Conservation (phyloP, 2,888 invertebrate species). For the Nomada flava region DNA sequence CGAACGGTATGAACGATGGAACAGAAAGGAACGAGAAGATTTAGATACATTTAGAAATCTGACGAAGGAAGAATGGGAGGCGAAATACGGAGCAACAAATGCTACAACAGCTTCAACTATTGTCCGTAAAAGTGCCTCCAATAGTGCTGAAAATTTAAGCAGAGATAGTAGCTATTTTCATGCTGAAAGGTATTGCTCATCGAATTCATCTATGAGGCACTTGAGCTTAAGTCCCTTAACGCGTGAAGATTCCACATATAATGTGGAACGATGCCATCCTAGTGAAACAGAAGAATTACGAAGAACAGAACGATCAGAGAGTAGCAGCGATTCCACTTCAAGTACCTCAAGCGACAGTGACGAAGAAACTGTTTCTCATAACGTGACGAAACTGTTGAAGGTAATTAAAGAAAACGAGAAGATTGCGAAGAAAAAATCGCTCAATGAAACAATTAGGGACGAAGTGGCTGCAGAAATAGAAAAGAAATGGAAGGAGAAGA, state of each 20-base stretch:
- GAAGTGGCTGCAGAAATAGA: slow-evolving; percentile 81
- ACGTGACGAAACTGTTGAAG: slow-evolving; percentile 78
- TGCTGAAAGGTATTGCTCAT: slow-evolving; percentile 30
- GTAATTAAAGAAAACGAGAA: slow-evolving; percentile 80
- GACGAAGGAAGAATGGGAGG: slow-evolving; percentile 83
- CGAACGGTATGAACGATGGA: slow-evolving; percentile 72
- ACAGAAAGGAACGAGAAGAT: slow-evolving; percentile 74
- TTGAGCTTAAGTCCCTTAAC: slow-evolving; percentile 38
- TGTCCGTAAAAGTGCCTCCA: slow-evolving; percentile 11
- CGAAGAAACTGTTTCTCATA: slow-evolving; percentile 57
- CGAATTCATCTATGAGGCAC: slow-evolving; percentile 46
- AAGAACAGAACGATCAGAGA: slow-evolving; percentile 10
- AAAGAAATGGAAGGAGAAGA: slow-evolving; percentile 75
- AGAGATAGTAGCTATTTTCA: slow-evolving; percentile 1
- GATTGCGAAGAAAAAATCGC: slow-evolving; percentile 77
- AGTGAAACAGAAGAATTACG: slow-evolving; percentile 4
- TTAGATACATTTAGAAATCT: slow-evolving; percentile 78
- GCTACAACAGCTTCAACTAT: slow-evolving; percentile 7
- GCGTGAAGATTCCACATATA: background rate
- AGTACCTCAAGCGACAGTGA: slow-evolving; percentile 42
- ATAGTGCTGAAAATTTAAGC: slow-evolving; percentile 26
- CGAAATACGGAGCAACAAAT: slow-evolving; percentile 71
- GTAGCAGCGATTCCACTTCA: slow-evolving; percentile 34
- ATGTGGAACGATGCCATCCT: background rate
- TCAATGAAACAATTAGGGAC: slow-evolving; percentile 80